Percentiles rank a stretch among this genome's conserved stretches.
phyloP scores from a whole-genome alignment of 1,140 invertebrate species.

The Ceratosolen fusciceps region DNA sequence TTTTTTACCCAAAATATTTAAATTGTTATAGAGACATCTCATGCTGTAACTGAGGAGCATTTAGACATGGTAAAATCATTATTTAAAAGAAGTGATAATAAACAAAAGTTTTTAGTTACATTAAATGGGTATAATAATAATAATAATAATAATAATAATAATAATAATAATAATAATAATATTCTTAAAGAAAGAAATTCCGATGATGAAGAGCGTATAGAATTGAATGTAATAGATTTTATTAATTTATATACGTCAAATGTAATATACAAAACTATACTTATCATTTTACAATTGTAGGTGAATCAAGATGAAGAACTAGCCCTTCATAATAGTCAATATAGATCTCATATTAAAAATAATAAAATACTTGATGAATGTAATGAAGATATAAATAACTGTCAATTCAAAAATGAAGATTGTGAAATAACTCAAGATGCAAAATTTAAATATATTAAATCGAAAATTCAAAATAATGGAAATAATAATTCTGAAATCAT shows the following conservation, averaged over 20 bases:
- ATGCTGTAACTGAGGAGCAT: constrained; percentile 59
- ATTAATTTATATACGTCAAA: neutral
- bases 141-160: too few relatives aligned
- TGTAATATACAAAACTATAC: neutral
- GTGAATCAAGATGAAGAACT: constrained; percentile 67
- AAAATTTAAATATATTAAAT: constrained; percentile 5
- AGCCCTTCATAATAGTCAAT: constrained; percentile 55
- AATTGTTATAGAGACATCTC: constrained; percentile 25
- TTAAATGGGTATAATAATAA: constrained; percentile 69
- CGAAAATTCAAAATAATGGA: constrained; percentile 56
- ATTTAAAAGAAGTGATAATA: constrained; percentile 67
- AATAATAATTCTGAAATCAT: constrained; percentile 59
- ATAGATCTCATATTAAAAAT: constrained; percentile 55
- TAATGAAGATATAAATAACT: constrained; percentile 46
- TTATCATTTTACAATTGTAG: constrained; percentile 52
- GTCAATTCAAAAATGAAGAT: constrained; percentile 7
- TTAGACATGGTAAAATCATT: constrained; percentile 68
- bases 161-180: too few relatives aligned
- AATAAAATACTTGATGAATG: constrained; percentile 57
- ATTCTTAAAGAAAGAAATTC: constrained; percentile 58
- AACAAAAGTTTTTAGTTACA: constrained; percentile 69
- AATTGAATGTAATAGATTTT: constrained; percentile 63
- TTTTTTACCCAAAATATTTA: neutral
- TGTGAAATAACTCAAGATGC: constrained; percentile 4
- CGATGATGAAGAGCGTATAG: constrained; percentile 64